Base-by-base conservation (phyloP, 1,140 invertebrate genomes). In the Cotesia vestalis region DNA sequence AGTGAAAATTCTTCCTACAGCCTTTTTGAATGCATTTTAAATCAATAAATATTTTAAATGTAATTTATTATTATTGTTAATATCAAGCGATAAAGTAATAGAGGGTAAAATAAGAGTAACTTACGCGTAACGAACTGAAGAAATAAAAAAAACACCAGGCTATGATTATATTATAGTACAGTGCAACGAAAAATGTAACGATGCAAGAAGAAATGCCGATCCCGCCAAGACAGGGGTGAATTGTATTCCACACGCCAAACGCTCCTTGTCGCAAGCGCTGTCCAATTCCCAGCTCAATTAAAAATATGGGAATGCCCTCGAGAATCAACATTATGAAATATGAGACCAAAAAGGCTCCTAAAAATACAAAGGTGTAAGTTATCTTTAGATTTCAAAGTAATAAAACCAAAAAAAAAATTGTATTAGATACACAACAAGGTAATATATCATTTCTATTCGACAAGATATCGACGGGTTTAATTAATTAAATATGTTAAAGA, bases 121-220 rank as follows among this genome's bases (percentile, higher is more conserved):
- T 91, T 82, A 95, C 94, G 89, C 90, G 89, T 83, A 96, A 92
- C 80, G 94, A 95, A 78, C 96, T 95, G 86, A 95, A 96, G 67
- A 96, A 91, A 82, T 98, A 99, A 84, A 93, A 99, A 87, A 99
- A 94, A 75, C 97, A 98, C 97, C 97, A 99, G 55, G 96, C 97
- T 79, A 99, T 97, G 82, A 99, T 98, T 75, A 98, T 96, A 81
- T 99, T 99, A 89, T 99, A 99, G 86, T 99, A 99, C 46, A 98
- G 89, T 1, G 94, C 94, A 17, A 97, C 95, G 81, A 96, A 95
- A 63, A 96, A 93, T 0, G 95, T 96, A 55, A 98, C 96, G 61
- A 98, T 91, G 79, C 95, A 96, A 66, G 93, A 94, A 11, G 96
- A 93, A 69, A 98, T 95, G 14, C 94, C 94, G 73, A 96, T 94